Base-by-base conservation (phyloP, 2,113 vertebrate genomes). In the Megaleporinus macrocephalus region DNA sequence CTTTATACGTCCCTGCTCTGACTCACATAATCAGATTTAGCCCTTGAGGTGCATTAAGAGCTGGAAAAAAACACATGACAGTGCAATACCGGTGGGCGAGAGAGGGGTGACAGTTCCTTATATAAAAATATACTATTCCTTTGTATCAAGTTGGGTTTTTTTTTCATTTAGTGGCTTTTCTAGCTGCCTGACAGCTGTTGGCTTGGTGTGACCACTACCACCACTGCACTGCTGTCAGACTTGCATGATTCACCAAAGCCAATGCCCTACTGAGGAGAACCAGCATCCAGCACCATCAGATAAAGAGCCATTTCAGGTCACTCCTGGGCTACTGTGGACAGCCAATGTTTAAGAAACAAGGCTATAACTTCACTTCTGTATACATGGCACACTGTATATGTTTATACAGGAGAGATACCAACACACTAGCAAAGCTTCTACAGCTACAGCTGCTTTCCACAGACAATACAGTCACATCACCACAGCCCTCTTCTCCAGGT, bases 121-220 rank as follows among this genome's bases (percentile, higher is more conserved):
- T 44, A 44, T 44, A 20, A 57, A 57, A 14, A 51, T 14, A 10
- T 12, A 10, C 47, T 12, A 49, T 49, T 14, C 11, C 13, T 14
- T 5, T 49, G 12, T 13, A 49, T 1, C 1, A 3, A 49, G 47
- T 14, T 1, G 1, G 3, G 47, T 49, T 49, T 6, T 1, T 49
- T 49, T 14, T 4, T 49, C 47, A 49, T 55, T 14, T 24, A 16
- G 57, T 59, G 57, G 57, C 7, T 3, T 33, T 41, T 14, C 1
- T n/a, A 14, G 20, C 66, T n/a, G 65, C 22, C 26, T 22, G 70
- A 71, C 78, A 79, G 78, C 78, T 79, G 78, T 71, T 71, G 10
- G n/a, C n/a, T 61, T 61, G 47, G 27, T n/a, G 12, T 36, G 27
- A 68, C 24, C 14, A 66, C 61, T 15, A 3, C 61, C 9, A 68